These are phyloP conservation scores for Gyrodactylus salaris DNA, from an alignment of 1,140 invertebrate genomes.

Conservation along the genomic window DNA sequence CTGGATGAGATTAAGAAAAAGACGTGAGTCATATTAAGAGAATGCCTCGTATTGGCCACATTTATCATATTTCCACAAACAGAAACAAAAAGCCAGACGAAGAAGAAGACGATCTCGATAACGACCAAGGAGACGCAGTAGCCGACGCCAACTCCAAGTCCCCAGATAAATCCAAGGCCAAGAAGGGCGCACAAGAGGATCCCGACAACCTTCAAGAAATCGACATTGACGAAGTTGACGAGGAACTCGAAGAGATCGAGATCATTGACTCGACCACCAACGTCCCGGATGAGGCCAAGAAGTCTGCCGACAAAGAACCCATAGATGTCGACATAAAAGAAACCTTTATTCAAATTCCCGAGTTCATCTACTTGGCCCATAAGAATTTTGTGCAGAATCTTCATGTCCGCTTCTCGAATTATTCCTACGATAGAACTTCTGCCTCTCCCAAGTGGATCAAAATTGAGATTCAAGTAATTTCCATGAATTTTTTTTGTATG, in stretches of 20 bases:
- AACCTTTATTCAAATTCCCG: too few species aligned
- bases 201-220: background rate
- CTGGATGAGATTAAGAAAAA: background rate
- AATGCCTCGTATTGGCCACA: conserved; percentile 1
- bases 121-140: conserved; percentile 21
- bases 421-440: background rate
- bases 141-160: conserved; percentile 13
- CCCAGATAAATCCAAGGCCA: background rate
- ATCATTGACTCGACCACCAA: background rate
- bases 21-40: conserved; percentile 1
- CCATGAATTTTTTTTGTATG: background rate
- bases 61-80: background rate
- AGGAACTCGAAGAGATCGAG: background rate
- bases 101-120: conserved; percentile 14
- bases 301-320: too few species aligned
- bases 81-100: background rate
- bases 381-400: background rate
- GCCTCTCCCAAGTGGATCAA: background rate
- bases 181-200: background rate
- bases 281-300: too few species aligned
- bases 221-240: background rate
- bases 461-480: background rate
- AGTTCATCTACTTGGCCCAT: background rate
- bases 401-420: background rate
- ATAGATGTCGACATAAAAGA: too few species aligned